These are phyloP conservation scores for Montipora sp. DNA, from an alignment of 64 coral and sea anemone species.

Conservation along the genomic window DNA sequence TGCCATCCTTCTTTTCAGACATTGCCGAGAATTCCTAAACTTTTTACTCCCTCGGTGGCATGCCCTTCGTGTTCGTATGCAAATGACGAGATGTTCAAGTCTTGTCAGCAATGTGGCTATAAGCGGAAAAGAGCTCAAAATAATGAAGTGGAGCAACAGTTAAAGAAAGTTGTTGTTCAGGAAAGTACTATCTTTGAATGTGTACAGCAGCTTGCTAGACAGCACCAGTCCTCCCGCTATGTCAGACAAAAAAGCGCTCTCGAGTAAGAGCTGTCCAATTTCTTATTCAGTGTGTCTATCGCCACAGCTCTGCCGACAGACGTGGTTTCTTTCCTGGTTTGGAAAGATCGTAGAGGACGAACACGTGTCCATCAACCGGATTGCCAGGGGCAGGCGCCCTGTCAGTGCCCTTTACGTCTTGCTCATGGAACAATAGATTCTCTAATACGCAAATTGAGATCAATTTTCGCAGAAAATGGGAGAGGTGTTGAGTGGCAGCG, in stretches of 20 bases:
- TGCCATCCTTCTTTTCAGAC: background rate
- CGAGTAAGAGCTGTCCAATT: slow-evolving; percentile 19
- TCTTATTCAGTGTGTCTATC: background rate
- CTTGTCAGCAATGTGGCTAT: slow-evolving; percentile 42
- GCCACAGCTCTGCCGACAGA: slow-evolving; percentile 28
- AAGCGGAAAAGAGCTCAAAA: background rate
- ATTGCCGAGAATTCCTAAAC: slow-evolving; percentile 19
- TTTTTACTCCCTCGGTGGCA: slow-evolving; percentile 12
- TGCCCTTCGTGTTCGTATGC: slow-evolving; percentile 38
- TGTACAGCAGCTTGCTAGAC: background rate
- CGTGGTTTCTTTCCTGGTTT: slow-evolving; percentile 42
- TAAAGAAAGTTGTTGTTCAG: slow-evolving; percentile 3
- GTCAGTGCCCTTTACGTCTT: slow-evolving; percentile 39
- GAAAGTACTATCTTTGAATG: background rate
- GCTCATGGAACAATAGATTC: slow-evolving; percentile 51
- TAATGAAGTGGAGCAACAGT: background rate
- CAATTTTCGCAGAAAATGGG: slow-evolving; percentile 3
- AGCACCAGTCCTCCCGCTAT: slow-evolving; percentile 28
- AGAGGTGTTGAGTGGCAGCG: slow-evolving; percentile 15
- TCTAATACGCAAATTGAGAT: slow-evolving; percentile 25
- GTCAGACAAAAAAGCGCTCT: slow-evolving; percentile 51
- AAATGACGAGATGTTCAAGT: slow-evolving; percentile 30
- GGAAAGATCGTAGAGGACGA: slow-evolving; percentile 57
- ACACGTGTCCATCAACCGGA: slow-evolving; percentile 19
- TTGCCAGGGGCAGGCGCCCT: background rate